Base-by-base conservation (phyloP, 2,888 invertebrate species). In the Harmothoe impar region DNA sequence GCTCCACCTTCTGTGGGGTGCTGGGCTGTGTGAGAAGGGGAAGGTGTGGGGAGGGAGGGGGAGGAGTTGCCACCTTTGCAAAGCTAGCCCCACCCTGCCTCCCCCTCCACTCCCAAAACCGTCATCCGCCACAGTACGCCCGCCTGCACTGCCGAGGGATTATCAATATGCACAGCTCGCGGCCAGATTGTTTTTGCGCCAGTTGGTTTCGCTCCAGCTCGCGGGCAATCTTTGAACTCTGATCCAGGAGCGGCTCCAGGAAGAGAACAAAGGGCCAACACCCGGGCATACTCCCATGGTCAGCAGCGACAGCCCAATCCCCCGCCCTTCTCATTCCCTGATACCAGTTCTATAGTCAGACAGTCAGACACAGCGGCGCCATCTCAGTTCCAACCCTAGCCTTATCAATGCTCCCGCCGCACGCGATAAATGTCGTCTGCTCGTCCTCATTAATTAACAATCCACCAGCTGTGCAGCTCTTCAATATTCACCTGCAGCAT, bases 111-210 rank as follows among this genome's bases (percentile, higher is more conserved):
- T 68, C 29, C 72, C 62, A 5, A 62, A 5, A n/a, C 72, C 29
- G 72, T 72, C 72, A 25, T 25, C 1, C 77, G 31, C 31, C 77
- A 77, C 77, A 12, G 17, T 5, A 29, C 25, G 29, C 29, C 72
- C 25, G 5, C 72, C 72, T 29, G 25, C 29, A 0, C 25, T 5
- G 0, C 5, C 29, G 10, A 10, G 15, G 72, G 72, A 72, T 72
- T 72, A 72, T 72, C 72, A 72, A 72, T 72, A 72, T 72, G 72
- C 72, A 72, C 72, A 72, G 31, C 72, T 72, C 31, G 35, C 0
- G 81, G 81, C 43, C 81, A 81, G 81, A 25, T 77, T 77, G 77
- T 77, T 77, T 77, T 31, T 77, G 77, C 62, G 62, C 72, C 72
- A 72, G 72, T 72, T 43, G 81, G 81, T 81, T 23, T 43, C 35